phyloP scores from a whole-genome alignment of 1,140 invertebrate genomes.

The Pemphigus obesinymphae region DNA sequence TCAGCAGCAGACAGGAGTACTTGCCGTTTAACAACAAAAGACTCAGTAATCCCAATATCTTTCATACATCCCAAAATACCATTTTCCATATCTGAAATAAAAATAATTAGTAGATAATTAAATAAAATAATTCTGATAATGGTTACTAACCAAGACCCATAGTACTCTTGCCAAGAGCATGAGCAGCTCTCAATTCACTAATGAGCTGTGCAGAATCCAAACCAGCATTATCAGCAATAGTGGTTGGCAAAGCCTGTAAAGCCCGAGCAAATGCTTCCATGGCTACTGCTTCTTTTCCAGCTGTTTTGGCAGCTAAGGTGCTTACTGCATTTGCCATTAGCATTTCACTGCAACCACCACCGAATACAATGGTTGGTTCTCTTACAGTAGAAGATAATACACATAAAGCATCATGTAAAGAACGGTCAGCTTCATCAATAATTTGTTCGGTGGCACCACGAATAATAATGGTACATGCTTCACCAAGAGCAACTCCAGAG shows the following conservation, averaged over 20 bases:
- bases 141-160: conserved; percentile 70
- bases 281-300: conserved; percentile 95
- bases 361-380: conserved; percentile 85
- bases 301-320: conserved; percentile 75
- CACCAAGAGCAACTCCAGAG: conserved; percentile 87
- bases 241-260: conserved; percentile 80
- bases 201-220: conserved; percentile 95
- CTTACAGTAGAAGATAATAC: conserved; percentile 93
- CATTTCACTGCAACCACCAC: conserved; percentile 92
- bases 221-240: conserved; percentile 97
- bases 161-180: conserved; percentile 70
- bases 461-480: conserved; percentile 95
- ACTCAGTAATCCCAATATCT: conserved; percentile 89
- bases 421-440: conserved; percentile 96
- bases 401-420: conserved; percentile 96
- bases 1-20: conserved; percentile 91
- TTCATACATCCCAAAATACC: conserved; percentile 83
- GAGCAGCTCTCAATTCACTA: conserved; percentile 81
- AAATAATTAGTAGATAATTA: conserved; percentile 4
- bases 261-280: conserved; percentile 95
- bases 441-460: conserved; percentile 99
- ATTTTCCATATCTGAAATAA: conserved; percentile 73
- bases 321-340: conserved; percentile 91
- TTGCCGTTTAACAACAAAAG: conserved; percentile 93
- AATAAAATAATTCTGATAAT: not conserved